phyloP scores from a whole-genome alignment of 2,888 invertebrate species.

The Apamea anceps region DNA sequence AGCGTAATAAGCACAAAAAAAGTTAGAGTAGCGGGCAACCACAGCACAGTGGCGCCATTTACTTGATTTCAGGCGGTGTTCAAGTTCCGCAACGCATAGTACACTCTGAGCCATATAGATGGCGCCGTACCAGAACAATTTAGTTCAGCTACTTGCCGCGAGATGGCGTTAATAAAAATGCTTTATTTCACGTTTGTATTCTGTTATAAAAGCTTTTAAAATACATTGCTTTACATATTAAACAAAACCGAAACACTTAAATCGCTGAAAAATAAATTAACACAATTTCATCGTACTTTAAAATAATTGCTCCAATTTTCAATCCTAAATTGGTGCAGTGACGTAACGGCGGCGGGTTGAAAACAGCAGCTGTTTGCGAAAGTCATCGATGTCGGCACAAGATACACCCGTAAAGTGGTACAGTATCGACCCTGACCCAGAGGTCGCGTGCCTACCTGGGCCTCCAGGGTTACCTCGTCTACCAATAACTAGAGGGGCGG shows the following conservation, averaged over 20 bases:
- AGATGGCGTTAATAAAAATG: conserved; percentile 71
- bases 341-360: conserved; percentile 47
- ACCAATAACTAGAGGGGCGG: conserved; percentile 62
- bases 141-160: conserved; percentile 73
- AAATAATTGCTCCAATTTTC: conserved; percentile 33
- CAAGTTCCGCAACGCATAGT: conserved; percentile 29
- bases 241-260: neutral
- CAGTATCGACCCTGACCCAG: conserved; percentile 79
- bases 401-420: conserved; percentile 66
- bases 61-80: conserved; percentile 21
- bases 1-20: conserved; percentile 28
- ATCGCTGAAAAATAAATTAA: neutral
- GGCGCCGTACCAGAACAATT: conserved; percentile 66
- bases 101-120: conserved; percentile 66
- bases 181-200: accelerated
- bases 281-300: neutral
- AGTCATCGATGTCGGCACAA: conserved; percentile 74
- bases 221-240: neutral
- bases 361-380: conserved; percentile 71
- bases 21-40: conserved; percentile 12
- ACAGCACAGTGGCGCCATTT: conserved; percentile 54
- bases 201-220: neutral
- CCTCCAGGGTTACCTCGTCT: conserved; percentile 75
- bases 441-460: conserved; percentile 80
- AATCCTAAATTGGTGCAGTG: conserved; percentile 42